Conservation (phyloP, 2,113 vertebrate species). For the Aphyosemion australe region DNA sequence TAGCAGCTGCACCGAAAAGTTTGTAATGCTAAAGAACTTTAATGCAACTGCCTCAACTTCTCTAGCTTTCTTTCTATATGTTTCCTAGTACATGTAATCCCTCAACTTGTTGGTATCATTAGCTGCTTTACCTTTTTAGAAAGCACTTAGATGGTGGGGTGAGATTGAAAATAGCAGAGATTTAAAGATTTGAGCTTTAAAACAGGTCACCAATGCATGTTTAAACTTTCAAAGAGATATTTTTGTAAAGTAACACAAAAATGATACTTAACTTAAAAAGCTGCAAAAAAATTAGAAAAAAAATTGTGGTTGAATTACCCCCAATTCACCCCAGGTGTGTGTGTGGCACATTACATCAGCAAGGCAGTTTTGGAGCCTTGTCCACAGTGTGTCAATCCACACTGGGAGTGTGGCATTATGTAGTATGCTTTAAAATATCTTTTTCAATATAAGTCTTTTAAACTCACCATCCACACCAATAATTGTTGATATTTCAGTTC, state of each 20-base stretch:
- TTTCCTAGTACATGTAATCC: neutral
- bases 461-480: no score
- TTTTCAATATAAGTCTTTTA: no score
- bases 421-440: no score
- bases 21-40: neutral
- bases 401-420: no score
- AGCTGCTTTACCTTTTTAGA: neutral
- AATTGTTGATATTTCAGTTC: no score
- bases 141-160: neutral
- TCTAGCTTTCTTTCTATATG: neutral
- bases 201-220: neutral
- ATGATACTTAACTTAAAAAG: neutral
- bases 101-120: neutral
- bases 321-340: no score
- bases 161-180: neutral
- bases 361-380: no score
- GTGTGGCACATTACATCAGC: no score
- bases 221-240: neutral
- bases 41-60: neutral
- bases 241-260: neutral
- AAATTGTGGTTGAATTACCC: no score
- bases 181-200: neutral
- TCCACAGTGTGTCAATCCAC: no score
- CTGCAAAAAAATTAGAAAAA: neutral
- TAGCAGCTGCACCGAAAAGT: neutral